Conservation (phyloP, 1,140 invertebrate genomes). For the Cotesia vestalis region DNA sequence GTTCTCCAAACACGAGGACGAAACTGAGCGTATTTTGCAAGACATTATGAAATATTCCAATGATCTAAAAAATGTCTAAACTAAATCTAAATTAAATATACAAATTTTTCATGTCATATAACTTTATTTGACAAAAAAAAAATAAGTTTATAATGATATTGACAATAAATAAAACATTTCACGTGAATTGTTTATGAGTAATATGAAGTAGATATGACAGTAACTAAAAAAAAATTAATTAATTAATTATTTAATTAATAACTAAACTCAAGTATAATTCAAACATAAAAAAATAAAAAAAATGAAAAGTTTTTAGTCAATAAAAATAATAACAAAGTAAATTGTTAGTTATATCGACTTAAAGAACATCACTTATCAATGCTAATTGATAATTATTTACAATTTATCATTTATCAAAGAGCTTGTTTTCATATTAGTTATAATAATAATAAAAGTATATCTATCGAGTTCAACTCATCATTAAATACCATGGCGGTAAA, state of each 20-base stretch:
- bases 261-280: neutral
- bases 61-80: no score
- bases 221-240: slow-evolving; percentile 1
- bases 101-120: no score
- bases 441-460: neutral
- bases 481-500: slow-evolving; percentile 2
- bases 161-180: slow-evolving; percentile 26
- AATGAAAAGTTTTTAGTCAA: neutral
- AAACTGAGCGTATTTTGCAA: no score
- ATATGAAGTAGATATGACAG: neutral
- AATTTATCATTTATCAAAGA: neutral
- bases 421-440: neutral
- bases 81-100: no score
- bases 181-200: neutral
- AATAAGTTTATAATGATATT: no score
- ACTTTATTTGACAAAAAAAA: no score
- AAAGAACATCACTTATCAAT: slow-evolving; percentile 1
- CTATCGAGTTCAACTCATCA: neutral
- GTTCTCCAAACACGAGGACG: no score
- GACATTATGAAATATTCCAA: no score
- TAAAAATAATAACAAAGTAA: neutral
- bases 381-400: slow-evolving; percentile 13
- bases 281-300: neutral
- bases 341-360: neutral
- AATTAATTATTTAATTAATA: neutral